phyloP scores from a whole-genome alignment of 2,797 vertebrate genomes.

The Enteromius thamalakanensis region DNA sequence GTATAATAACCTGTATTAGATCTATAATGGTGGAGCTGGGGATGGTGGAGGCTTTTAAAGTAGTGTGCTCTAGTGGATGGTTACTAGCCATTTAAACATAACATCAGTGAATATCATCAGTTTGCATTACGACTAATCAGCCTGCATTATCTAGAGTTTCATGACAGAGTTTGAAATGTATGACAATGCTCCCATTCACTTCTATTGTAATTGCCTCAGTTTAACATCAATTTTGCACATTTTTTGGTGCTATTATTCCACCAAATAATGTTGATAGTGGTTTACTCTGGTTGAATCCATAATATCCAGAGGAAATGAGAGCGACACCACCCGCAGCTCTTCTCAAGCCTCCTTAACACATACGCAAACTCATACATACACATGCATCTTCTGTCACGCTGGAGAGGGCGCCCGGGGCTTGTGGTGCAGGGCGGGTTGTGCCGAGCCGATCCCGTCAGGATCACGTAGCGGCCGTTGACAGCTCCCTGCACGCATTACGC shows the following conservation, averaged over 20 bases:
- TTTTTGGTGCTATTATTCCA: background rate
- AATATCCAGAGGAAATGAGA: background rate
- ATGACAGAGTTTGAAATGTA: background rate
- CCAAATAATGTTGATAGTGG: background rate
- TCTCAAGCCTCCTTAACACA: constrained; percentile 62
- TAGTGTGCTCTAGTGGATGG: background rate
- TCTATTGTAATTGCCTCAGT: background rate
- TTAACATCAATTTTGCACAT: background rate
- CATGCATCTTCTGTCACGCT: constrained; percentile 5
- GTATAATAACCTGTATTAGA: background rate
- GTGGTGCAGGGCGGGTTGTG: background rate
- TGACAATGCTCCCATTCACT: background rate
- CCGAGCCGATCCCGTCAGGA: constrained; percentile 37
- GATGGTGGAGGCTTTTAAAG: background rate
- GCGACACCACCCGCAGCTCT: constrained; percentile 40
- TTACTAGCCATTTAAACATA: background rate
- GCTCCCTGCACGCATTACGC: constrained; percentile 74
- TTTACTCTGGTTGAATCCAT: background rate
- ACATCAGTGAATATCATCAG: background rate
- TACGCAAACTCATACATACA: constrained; percentile 8
- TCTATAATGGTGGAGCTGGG: background rate
- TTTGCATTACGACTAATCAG: background rate
- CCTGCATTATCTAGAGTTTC: background rate
- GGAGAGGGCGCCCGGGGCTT: constrained; percentile 10
- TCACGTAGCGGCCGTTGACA: constrained; percentile 66